Percentiles rank a stretch among this genome's conserved stretches.
Conservation (phyloP, 2,888 invertebrate species). For the Ethmia dodecea region DNA sequence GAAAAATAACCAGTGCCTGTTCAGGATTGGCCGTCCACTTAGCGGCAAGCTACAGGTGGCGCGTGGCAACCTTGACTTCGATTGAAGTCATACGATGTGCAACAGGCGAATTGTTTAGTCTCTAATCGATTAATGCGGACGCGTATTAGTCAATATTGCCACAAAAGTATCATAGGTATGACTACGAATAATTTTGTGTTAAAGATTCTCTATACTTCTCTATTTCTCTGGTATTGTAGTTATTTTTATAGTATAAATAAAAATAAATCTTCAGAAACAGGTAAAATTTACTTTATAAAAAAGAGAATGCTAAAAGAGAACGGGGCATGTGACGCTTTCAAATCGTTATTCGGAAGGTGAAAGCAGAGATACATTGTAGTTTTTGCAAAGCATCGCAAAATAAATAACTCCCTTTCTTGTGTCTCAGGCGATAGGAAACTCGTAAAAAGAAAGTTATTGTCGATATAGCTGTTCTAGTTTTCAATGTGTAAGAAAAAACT, state of each 20-base stretch:
- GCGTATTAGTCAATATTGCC: conserved; percentile 6
- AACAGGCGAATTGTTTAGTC: conserved; percentile 16
- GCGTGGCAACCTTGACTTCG: conserved; percentile 25
- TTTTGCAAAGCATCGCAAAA: too few species aligned
- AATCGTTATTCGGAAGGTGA: conserved; percentile 26
- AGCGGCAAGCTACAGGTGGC: conserved; percentile 30
- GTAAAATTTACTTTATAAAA: too few species aligned
- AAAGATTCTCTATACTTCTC: too few species aligned
- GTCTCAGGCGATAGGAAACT: too few species aligned
- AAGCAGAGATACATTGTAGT: conserved; percentile 26
- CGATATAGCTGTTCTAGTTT: too few species aligned
- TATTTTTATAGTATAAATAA: too few species aligned
- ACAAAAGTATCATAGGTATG: too few species aligned
- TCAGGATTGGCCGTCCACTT: conserved; percentile 19
- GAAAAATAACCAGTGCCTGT: conserved; percentile 7
- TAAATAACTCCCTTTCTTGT: conserved; percentile 1
- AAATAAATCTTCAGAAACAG: too few species aligned
- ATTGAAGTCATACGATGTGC: conserved; percentile 16
- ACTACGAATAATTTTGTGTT: too few species aligned
- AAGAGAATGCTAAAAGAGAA: conserved; percentile 4
- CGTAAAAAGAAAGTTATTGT: too few species aligned
- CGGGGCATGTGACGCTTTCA: conserved; percentile 3
- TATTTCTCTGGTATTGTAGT: too few species aligned
- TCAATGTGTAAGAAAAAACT: too few species aligned
- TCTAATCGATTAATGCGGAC: conserved; percentile 13